Evolutionary conservation across 2,888 invertebrate genomes (phyloP).

Genomic region (Rotaria macrura): DNA sequence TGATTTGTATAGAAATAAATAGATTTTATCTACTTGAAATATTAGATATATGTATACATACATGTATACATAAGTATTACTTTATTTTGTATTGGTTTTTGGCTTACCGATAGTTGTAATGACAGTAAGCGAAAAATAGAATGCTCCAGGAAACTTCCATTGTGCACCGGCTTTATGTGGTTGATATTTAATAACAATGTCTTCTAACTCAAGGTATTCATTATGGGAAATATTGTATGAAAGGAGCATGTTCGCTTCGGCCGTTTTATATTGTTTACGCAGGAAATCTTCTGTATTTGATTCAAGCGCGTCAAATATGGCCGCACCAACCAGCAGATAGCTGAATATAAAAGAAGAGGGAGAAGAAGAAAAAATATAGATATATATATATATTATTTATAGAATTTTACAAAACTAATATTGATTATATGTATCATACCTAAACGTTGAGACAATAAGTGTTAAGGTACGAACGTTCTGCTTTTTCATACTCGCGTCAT

Average conservation of each 20-base stretch:
- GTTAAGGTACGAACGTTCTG: constrained; percentile 34
- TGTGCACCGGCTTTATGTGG: constrained; percentile 96
- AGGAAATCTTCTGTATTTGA: constrained; percentile 28
- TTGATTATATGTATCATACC: not conserved
- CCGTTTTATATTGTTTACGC: constrained; percentile 8
- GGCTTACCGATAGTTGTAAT: constrained; percentile 88
- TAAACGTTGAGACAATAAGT: constrained; percentile 32
- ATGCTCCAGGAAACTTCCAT: constrained; percentile 98
- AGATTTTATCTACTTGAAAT: not conserved
- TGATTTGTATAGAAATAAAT: not conserved
- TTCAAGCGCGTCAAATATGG: constrained; percentile 92
- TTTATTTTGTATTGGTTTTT: constrained; percentile 24
- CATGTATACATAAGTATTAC: no score
- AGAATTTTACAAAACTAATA: no score
- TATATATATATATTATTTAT: no score
- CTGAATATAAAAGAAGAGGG: not conserved
- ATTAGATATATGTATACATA: not conserved
- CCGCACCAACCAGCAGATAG: constrained; percentile 90
- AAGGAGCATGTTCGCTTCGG: constrained; percentile 35
- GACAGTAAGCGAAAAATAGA: constrained; percentile 94
- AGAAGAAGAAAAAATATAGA: no score
- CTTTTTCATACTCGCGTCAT: constrained; percentile 31
- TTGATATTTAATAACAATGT: constrained; percentile 85
- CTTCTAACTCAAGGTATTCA: constrained; percentile 77
- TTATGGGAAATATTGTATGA: constrained; percentile 85